Evolutionary conservation across 2,113 vertebrate genomes (phyloP).

Genomic region (Pyxicephalus adspersus): DNA sequence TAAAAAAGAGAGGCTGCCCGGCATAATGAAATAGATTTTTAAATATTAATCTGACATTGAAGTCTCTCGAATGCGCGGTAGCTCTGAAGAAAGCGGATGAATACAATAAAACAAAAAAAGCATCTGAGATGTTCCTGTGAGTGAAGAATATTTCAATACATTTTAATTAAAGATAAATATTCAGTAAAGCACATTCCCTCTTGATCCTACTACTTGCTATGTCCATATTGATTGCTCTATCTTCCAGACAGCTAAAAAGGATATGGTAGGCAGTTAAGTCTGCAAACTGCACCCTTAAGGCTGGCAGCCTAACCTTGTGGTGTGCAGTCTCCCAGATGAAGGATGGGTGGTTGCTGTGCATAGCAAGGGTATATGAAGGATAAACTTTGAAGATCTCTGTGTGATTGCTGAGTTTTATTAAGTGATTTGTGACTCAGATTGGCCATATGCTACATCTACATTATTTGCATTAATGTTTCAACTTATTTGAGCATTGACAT

Average conservation of each 20-base stretch:
- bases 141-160: constrained; percentile 50
- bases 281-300: constrained; percentile 47
- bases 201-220: constrained; percentile 43
- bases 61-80: constrained; percentile 30
- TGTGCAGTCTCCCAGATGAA: constrained; percentile 35
- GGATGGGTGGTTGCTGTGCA: constrained; percentile 1
- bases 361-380: constrained; percentile 22
- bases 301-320: constrained; percentile 6
- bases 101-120: constrained; percentile 27
- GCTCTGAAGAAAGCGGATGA: constrained; percentile 13
- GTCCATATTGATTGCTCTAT: constrained; percentile 48
- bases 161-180: constrained; percentile 56
- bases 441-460: too few relatives aligned
- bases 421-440: too few relatives aligned
- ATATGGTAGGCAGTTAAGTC: constrained; percentile 34
- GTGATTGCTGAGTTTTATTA: not conserved
- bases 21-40: constrained; percentile 49
- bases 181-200: constrained; percentile 44
- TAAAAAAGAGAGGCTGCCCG: constrained; percentile 36
- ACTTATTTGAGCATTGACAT: too few relatives aligned
- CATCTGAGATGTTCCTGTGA: not conserved
- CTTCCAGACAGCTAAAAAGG: constrained; percentile 33
- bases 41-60: constrained; percentile 57
- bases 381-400: not conserved
- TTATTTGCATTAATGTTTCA: too few relatives aligned